Percentiles rank a stretch among this genome's conserved stretches.
These are phyloP conservation scores for Catharus fuscescens DNA, from an alignment of 2,113 vertebrate species.

Conservation along the genomic window DNA sequence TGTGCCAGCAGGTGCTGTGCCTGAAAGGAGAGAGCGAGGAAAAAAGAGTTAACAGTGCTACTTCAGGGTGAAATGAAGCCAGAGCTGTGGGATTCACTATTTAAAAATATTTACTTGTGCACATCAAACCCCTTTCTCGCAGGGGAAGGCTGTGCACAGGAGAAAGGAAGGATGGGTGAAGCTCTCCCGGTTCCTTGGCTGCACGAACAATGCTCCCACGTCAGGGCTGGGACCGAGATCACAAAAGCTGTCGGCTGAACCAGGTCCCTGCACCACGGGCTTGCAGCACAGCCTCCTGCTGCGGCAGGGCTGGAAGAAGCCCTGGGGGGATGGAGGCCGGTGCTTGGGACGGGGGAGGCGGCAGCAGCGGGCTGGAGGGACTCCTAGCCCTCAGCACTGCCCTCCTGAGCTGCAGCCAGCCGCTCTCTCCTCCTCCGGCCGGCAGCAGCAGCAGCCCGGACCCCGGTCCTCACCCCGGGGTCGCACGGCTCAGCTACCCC, in stretches of 20 bases:
- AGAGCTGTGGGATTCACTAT: not conserved
- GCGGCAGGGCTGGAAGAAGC: not conserved
- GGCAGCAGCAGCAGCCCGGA: not conserved
- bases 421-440: not conserved
- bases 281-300: not conserved
- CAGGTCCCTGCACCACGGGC: not conserved
- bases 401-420: not conserved
- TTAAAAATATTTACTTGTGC: not conserved
- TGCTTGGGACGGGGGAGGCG: not conserved
- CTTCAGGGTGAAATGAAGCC: not conserved
- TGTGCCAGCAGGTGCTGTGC: slow-evolving; percentile 16
- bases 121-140: not conserved
- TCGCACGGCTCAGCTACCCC: not conserved
- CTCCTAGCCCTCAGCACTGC: not conserved
- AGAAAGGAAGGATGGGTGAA: slow-evolving; percentile 7
- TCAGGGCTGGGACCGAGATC: not conserved
- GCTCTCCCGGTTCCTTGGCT: not conserved
- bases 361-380: not conserved
- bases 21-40: not conserved
- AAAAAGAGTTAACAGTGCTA: not conserved
- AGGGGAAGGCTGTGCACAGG: not conserved
- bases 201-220: not conserved
- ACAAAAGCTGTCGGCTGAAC: not conserved
- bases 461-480: not conserved
- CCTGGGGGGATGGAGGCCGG: not conserved